Evolutionary conservation across 2,113 vertebrate genomes (phyloP).

Genomic region (Dicaeum eximium): DNA sequence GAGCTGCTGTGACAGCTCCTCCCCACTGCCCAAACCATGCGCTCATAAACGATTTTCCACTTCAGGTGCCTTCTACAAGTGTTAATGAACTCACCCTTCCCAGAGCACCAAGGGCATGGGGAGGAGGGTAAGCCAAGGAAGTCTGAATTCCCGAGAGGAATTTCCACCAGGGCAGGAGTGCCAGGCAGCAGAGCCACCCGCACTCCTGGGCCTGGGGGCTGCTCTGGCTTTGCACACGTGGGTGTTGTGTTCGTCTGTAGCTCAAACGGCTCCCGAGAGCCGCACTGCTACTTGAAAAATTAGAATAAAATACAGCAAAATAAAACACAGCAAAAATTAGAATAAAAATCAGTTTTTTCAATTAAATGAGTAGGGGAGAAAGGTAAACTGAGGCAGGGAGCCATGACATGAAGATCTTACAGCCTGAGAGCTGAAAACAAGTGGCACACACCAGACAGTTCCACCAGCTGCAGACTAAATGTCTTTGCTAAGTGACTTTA

Average conservation of each 20-base stretch:
- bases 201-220: background rate
- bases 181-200: background rate
- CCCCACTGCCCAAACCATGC: rapidly evolving
- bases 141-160: background rate
- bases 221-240: background rate
- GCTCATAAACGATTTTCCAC: background rate
- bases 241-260: rapidly evolving
- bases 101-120: background rate
- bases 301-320: background rate
- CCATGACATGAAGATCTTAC: background rate
- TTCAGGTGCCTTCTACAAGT: background rate
- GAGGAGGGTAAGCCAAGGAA: background rate
- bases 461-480: background rate
- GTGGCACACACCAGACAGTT: background rate
- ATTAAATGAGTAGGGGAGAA: background rate
- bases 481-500: background rate
- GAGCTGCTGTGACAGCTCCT: background rate
- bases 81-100: background rate
- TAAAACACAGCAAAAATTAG: background rate
- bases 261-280: background rate
- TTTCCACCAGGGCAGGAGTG: background rate
- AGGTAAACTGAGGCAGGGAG: background rate
- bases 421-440: background rate
- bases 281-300: background rate
- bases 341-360: background rate